These are phyloP conservation scores for Cossypha heuglini DNA, from an alignment of 2,797 vertebrate species.

Conservation along the genomic window DNA sequence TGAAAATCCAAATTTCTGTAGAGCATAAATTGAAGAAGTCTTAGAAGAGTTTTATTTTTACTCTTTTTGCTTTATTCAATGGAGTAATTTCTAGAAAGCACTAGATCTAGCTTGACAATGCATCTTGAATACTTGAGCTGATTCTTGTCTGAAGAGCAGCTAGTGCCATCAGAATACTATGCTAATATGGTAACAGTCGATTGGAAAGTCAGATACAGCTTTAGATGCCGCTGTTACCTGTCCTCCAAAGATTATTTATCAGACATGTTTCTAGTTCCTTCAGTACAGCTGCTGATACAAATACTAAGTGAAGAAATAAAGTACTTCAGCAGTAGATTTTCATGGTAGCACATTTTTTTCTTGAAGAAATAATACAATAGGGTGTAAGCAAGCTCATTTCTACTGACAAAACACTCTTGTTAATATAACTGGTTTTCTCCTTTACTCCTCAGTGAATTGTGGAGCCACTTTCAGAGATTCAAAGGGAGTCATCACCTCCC, in stretches of 20 bases:
- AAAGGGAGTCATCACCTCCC: slow-evolving; percentile 58
- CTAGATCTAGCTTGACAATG: background rate
- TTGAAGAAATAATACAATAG: background rate
- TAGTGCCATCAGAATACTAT: background rate
- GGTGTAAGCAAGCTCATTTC: background rate
- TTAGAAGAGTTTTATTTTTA: background rate
- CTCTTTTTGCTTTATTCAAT: background rate
- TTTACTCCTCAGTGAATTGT: slow-evolving; percentile 61
- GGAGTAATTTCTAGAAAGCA: background rate
- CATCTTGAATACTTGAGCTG: background rate
- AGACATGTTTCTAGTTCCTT: background rate
- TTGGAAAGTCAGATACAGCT: background rate
- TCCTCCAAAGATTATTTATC: background rate
- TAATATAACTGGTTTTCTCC: background rate
- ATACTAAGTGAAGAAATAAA: background rate
- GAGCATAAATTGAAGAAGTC: background rate
- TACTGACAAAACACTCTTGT: background rate
- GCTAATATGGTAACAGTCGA: background rate
- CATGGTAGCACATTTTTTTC: background rate
- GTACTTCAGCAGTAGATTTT: background rate
- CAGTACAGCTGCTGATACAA: background rate
- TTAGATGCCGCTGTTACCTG: background rate
- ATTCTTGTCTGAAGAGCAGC: background rate
- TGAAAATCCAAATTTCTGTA: background rate
- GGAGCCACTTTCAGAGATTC: slow-evolving; percentile 55